These are phyloP conservation scores for Elmis aenea DNA, from an alignment of 2,888 invertebrate genomes.

Conservation along the genomic window DNA sequence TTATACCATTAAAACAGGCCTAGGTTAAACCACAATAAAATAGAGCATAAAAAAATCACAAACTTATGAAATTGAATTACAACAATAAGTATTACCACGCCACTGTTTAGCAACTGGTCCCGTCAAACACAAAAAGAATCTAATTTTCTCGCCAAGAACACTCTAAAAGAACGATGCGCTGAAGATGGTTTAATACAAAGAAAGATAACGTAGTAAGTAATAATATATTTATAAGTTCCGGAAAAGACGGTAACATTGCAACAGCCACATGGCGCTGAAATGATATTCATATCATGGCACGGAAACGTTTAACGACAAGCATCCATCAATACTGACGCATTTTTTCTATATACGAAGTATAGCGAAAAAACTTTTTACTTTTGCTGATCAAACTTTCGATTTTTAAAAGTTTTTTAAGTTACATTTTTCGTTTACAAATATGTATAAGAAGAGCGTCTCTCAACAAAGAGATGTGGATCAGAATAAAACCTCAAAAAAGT, in stretches of 20 bases:
- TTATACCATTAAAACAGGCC: too few relatives aligned
- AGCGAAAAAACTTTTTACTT: too few relatives aligned
- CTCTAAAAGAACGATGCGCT: conserved; percentile 6
- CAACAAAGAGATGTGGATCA: too few relatives aligned
- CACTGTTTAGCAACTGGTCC: neutral
- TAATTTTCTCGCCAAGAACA: conserved; percentile 8
- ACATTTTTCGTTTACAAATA: too few relatives aligned
- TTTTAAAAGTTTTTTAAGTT: too few relatives aligned
- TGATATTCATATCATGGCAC: conserved; percentile 21
- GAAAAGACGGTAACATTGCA: conserved; percentile 9
- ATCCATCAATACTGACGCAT: conserved; percentile 23
- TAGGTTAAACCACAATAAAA: too few relatives aligned
- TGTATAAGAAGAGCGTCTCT: too few relatives aligned
- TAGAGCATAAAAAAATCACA: too few relatives aligned
- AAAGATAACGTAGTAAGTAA: conserved; percentile 2
- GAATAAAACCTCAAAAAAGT: too few relatives aligned
- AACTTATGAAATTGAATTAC: too few relatives aligned
- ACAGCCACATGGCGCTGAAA: conserved; percentile 19
- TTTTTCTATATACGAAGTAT: too few relatives aligned
- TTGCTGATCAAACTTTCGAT: too few relatives aligned
- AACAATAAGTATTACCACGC: neutral
- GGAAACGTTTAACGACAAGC: conserved; percentile 19
- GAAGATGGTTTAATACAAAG: conserved; percentile 6
- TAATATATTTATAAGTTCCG: conserved; percentile 14
- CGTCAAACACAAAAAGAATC: conserved; percentile 4